Conservation (phyloP, 2,888 invertebrate genomes). For the Eupithecia pulchellata region DNA sequence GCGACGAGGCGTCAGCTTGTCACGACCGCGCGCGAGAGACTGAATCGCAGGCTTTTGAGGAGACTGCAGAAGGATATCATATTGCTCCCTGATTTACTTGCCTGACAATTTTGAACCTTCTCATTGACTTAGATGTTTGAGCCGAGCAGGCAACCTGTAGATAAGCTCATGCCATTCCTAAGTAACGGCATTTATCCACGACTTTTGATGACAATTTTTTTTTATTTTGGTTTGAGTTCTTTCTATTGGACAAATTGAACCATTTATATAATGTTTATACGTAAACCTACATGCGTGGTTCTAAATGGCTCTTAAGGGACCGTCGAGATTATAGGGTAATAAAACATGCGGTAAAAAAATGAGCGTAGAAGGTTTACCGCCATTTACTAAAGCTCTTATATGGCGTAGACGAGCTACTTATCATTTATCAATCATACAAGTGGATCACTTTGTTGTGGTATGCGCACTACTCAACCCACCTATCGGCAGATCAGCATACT, state of each 20-base stretch:
- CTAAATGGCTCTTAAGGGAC: constrained; percentile 1
- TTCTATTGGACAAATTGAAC: neutral
- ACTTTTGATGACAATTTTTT: too few relatives aligned
- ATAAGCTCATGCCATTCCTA: neutral
- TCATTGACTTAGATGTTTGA: neutral
- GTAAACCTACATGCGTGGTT: neutral
- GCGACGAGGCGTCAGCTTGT: constrained; percentile 17
- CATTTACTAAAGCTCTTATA: neutral
- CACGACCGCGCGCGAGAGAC: constrained; percentile 31
- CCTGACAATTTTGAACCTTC: neutral
- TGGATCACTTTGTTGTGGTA: neutral
- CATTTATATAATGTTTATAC: neutral
- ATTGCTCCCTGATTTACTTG: neutral
- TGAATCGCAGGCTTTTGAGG: constrained; percentile 11
- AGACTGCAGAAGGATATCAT: neutral
- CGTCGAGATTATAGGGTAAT: neutral
- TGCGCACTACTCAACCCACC: too few relatives aligned
- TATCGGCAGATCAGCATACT: too few relatives aligned
- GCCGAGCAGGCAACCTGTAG: neutral
- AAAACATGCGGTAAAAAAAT: constrained; percentile 5
- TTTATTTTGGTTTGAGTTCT: too few relatives aligned
- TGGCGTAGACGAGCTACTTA: neutral
- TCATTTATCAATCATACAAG: too few relatives aligned
- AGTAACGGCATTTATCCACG: neutral
- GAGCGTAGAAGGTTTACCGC: neutral